Evolutionary conservation across 2,113 vertebrate species (phyloP), one percentile per base, ranked within the genome.

Genomic region (Limnothrissa miodon): DNA sequence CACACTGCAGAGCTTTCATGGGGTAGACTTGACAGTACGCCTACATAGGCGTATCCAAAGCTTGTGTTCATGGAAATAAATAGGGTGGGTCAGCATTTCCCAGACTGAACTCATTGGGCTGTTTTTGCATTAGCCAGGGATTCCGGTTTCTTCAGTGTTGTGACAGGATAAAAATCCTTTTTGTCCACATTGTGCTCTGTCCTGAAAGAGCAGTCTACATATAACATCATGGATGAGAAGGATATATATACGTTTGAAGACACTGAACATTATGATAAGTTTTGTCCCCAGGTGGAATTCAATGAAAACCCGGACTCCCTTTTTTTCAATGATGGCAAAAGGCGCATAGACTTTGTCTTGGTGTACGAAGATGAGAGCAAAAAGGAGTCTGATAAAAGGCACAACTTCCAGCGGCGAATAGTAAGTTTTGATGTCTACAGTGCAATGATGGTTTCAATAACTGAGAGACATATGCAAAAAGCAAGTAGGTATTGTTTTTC

Each of bases 341-440:
- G 96, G 90, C 93, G 95, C 88, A 95, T 99, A 19, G 98, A 99
- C 90, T 98, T 96, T 88, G 89, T 99, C 87, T 92, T 99, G 39
- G 97, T 96, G 0, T 98, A 99, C 81, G 97, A 98, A 89, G 97
- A 98, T 88, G 97, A 98, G 89, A 94, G 90, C 6, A 96, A 90
- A 88, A 96, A 95, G 88, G 94, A 94, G 0, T 92, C 88, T 87
- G 95, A 94, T 33, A 97, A 96, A 90, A 96, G 91, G 46, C 93
- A 91, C 66, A 66, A 81, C 0, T 90, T 87, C 87, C 92, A 92
- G 86, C 93, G 94, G 33, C 94, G 93, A 80, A 96, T 92, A 92
- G 97, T 97, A 88, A 89, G 89, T 48, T 44, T 39, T 82, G 48
- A 1, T 51, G 25, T 6, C n/a, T 4, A 33, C 10, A 78, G 13